phyloP scores from a whole-genome alignment of 2,797 vertebrate genomes.

The Semaprochilodus insignis region DNA sequence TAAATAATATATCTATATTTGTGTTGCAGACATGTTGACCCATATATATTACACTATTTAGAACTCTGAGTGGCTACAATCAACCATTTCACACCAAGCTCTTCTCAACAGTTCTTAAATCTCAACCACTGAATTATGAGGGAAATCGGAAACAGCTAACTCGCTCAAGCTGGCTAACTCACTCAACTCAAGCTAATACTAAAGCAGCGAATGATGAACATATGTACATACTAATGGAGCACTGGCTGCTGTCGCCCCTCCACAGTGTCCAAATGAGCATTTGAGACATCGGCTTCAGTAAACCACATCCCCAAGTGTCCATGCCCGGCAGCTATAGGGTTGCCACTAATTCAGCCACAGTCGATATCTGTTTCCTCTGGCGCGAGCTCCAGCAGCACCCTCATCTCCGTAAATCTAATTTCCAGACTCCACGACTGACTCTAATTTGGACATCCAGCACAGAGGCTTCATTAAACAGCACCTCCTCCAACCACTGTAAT shows the following conservation, averaged over 20 bases:
- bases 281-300: neutral
- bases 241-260: neutral
- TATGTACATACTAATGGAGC: neutral
- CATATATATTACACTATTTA: too few relatives aligned
- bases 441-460: neutral
- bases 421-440: conserved; percentile 11
- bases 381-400: neutral
- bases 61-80: too few relatives aligned
- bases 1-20: too few relatives aligned
- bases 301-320: conserved; percentile 2
- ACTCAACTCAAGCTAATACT: neutral
- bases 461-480: conserved; percentile 1
- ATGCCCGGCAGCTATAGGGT: conserved; percentile 3
- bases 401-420: conserved; percentile 20
- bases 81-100: too few relatives aligned
- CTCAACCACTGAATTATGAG: too few relatives aligned
- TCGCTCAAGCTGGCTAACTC: too few relatives aligned
- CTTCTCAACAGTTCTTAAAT: too few relatives aligned
- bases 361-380: conserved; percentile 25
- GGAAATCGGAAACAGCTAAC: too few relatives aligned
- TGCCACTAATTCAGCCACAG: neutral
- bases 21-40: too few relatives aligned
- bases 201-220: neutral
- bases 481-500: conserved; percentile 9
- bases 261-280: neutral